Percentiles rank a stretch among this genome's conserved stretches.
Evolutionary conservation across 1,140 invertebrate genomes (phyloP).

Genomic region (Bradysia coprophila): DNA sequence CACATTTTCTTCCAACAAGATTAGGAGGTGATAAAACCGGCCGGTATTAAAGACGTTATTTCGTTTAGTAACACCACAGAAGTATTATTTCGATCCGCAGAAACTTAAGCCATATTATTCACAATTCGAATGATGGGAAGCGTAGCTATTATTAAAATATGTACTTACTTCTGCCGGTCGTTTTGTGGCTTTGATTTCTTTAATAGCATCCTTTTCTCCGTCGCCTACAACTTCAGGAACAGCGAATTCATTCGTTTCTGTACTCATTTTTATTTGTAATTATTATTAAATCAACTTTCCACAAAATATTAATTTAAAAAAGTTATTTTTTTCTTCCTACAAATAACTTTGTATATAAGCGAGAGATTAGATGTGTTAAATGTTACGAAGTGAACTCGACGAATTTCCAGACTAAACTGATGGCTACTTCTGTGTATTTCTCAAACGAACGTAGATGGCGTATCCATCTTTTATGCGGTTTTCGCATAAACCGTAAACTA

Average conservation of each 20-base stretch:
- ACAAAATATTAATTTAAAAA: neutral
- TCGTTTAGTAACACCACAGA: neutral
- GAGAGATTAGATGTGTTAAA: neutral
- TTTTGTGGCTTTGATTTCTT: conserved; percentile 1
- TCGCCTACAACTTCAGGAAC: neutral
- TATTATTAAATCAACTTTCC: neutral
- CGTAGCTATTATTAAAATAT: neutral
- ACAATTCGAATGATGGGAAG: neutral
- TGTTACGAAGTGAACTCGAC: neutral
- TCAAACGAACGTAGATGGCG: neutral
- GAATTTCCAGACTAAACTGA: neutral
- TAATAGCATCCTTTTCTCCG: neutral
- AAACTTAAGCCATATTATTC: neutral
- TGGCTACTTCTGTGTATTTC: neutral
- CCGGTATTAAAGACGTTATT: neutral
- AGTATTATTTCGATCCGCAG: neutral
- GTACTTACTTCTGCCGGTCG: conserved; percentile 2
- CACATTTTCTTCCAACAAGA: neutral
- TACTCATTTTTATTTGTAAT: neutral
- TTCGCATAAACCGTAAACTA: neutral
- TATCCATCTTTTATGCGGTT: neutral
- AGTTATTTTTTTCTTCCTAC: neutral
- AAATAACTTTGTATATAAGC: neutral
- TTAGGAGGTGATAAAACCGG: neutral
- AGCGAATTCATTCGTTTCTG: conserved; percentile 1